Conservation (phyloP, 2,113 vertebrate genomes). For the Anas platyrhynchos region DNA sequence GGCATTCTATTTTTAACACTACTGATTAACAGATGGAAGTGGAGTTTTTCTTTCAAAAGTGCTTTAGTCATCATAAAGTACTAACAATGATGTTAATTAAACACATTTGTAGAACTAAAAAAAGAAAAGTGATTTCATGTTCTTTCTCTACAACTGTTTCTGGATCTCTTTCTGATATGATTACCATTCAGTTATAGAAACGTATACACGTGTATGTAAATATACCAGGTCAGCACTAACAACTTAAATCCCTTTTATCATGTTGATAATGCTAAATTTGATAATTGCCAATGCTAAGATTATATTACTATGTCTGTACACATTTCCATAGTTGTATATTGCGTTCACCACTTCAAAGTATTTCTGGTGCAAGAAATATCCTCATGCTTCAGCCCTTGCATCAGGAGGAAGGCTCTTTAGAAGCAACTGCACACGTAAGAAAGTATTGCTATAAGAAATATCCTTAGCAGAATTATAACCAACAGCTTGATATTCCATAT, state of each 20-base stretch:
- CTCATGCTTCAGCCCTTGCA: background rate
- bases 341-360: background rate
- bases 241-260: background rate
- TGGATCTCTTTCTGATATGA: background rate
- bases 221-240: background rate
- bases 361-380: background rate
- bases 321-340: background rate
- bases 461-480: background rate
- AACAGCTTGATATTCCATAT: background rate
- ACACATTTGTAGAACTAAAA: background rate
- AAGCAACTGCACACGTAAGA: background rate
- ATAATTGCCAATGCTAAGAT: background rate
- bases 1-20: slow-evolving; percentile 19
- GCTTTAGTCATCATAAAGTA: slow-evolving; percentile 15
- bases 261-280: background rate
- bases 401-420: background rate
- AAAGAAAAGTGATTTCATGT: background rate
- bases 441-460: background rate
- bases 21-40: slow-evolving; percentile 40
- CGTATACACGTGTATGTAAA: background rate
- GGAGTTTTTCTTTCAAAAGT: slow-evolving; percentile 7
- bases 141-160: background rate
- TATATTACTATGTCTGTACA: background rate
- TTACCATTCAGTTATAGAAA: background rate
- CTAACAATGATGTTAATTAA: slow-evolving; percentile 20